Evolutionary conservation across 2,797 vertebrate genomes (phyloP).

Genomic region (Orestias chungarensis): DNA sequence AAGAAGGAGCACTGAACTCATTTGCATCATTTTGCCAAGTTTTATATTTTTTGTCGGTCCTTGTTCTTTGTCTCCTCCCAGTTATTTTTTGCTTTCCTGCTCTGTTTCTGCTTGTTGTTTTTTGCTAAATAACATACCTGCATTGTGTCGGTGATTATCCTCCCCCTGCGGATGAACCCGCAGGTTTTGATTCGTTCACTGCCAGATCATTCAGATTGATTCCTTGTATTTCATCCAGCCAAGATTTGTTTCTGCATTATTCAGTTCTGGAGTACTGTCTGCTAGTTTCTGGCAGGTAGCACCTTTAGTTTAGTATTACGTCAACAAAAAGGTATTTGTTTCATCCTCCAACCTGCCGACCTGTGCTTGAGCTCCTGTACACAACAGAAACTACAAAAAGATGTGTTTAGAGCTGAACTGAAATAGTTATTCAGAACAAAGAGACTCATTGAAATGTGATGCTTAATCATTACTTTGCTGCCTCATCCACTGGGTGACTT

Average conservation of each 20-base stretch:
- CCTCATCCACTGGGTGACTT: background rate
- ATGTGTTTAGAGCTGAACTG: background rate
- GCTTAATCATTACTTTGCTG: background rate
- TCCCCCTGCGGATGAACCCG: background rate
- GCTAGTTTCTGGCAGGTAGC: background rate
- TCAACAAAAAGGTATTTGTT: background rate
- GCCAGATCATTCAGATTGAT: background rate
- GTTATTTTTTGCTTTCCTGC: background rate
- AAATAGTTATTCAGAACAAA: background rate
- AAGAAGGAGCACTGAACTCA: background rate
- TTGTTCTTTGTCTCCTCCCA: no score
- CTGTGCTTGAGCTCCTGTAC: background rate
- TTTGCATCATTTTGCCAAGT: background rate
- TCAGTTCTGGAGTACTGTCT: background rate
- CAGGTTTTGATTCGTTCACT: conserved; percentile 4
- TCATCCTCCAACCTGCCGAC: background rate
- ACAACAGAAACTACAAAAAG: background rate
- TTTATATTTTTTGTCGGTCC: background rate
- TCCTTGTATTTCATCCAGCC: background rate
- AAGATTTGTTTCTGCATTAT: background rate
- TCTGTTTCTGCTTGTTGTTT: background rate
- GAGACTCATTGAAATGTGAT: no score
- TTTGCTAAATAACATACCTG: background rate
- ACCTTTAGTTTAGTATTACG: background rate
- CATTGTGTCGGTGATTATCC: background rate